Conservation (phyloP, 2,797 vertebrate species). For the Bradypodion ventrale region DNA sequence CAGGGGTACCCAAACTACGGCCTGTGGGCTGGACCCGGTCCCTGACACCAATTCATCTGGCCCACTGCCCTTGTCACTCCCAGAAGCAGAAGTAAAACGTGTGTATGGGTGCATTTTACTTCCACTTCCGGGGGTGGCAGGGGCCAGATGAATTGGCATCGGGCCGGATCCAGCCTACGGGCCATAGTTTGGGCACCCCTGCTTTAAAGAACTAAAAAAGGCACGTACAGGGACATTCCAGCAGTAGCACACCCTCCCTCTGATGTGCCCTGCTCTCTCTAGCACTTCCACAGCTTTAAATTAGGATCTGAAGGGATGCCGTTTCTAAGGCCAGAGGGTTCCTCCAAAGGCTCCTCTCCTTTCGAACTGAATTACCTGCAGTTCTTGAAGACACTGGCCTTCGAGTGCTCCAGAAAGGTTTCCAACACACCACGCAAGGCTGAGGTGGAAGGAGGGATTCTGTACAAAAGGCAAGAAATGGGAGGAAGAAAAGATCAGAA, state of each 20-base stretch:
- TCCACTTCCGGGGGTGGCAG: no score
- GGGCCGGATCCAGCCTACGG: no score
- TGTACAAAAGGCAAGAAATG: no score
- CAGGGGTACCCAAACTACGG: no score
- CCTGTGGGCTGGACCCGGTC: no score
- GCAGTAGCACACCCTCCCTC: not conserved
- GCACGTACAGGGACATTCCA: not conserved
- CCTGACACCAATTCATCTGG: no score
- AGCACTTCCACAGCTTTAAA: not conserved
- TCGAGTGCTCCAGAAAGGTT: constrained; percentile 76
- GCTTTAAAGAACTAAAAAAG: not conserved
- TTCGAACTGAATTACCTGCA: constrained; percentile 82
- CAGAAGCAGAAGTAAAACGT: no score
- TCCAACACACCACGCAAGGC: constrained; percentile 93
- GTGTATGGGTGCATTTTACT: no score
- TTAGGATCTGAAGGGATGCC: not conserved
- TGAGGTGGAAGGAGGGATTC: constrained; percentile 94
- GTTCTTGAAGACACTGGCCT: constrained; percentile 74
- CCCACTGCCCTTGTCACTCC: no score
- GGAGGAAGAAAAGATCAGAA: not conserved
- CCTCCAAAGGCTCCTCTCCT: not conserved
- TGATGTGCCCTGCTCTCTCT: not conserved
- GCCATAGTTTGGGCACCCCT: no score
- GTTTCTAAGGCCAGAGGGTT: not conserved
- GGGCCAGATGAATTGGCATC: no score